Percentiles rank a stretch among this genome's conserved stretches.
phyloP scores from a whole-genome alignment of 2,888 invertebrate species.

The Tenthredo distinguenda region DNA sequence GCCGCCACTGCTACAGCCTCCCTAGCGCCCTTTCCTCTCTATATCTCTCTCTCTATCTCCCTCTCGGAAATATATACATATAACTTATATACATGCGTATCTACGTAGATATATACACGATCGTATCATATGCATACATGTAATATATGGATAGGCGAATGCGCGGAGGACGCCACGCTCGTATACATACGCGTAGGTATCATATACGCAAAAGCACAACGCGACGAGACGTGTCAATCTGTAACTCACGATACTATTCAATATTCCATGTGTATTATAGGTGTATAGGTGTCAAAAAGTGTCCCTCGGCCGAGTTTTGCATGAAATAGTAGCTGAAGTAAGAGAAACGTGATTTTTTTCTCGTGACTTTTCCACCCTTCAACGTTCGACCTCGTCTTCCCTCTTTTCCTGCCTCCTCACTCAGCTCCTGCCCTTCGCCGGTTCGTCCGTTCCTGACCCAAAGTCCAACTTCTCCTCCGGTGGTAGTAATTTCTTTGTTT shows the following conservation, averaged over 20 bases:
- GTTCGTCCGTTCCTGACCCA: constrained; percentile 46
- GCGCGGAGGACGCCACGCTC: neutral
- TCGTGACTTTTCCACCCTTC: constrained; percentile 34
- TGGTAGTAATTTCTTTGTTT: constrained; percentile 36
- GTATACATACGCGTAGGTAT: neutral
- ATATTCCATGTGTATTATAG: neutral
- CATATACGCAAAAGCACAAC: neutral
- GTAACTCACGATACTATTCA: neutral
- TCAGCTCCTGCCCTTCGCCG: constrained; percentile 24
- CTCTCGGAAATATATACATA: neutral
- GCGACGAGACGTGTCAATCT: neutral
- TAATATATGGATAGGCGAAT: neutral
- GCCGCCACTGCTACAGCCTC: constrained; percentile 54
- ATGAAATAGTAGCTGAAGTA: neutral
- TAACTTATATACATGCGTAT: neutral
- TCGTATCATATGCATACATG: constrained; percentile 6
- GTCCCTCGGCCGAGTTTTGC: neutral
- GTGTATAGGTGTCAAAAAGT: neutral
- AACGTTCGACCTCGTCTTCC: constrained; percentile 50
- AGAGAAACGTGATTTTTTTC: neutral
- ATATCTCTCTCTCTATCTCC: constrained; percentile 34
- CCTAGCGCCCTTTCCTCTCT: constrained; percentile 58
- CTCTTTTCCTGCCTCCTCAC: constrained; percentile 58
- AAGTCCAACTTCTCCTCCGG: constrained; percentile 50
- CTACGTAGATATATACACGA: neutral